Conservation (phyloP, 2,113 vertebrate species). For the Symphodus melops region DNA sequence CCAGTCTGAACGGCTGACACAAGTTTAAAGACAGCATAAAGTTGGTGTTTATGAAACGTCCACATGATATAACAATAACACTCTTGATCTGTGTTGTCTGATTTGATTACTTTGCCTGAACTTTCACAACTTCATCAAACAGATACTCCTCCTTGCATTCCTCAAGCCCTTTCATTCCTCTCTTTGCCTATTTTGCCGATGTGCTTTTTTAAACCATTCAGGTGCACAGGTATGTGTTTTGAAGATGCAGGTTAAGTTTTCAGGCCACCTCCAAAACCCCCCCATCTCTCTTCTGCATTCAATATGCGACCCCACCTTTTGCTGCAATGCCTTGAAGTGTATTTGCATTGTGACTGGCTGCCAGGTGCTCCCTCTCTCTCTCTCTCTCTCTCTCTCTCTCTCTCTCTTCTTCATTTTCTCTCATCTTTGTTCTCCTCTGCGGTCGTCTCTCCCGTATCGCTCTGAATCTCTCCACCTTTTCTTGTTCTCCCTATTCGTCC, state of each 20-base stretch:
- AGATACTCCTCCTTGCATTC: background rate
- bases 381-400: slow-evolving; percentile 10
- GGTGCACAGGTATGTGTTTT: slow-evolving; percentile 9
- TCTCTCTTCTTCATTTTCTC: slow-evolving; percentile 15
- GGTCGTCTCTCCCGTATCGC: slow-evolving; percentile 33
- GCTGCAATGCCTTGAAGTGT: slow-evolving; percentile 64
- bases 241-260: slow-evolving; percentile 56
- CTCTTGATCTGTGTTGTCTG: slow-evolving; percentile 36
- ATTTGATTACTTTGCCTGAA: slow-evolving; percentile 42
- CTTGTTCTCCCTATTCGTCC: slow-evolving; percentile 48
- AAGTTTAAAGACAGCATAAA: slow-evolving; percentile 57
- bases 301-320: slow-evolving; percentile 55
- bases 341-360: slow-evolving; percentile 68
- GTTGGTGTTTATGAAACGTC: slow-evolving; percentile 49
- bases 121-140: slow-evolving; percentile 6
- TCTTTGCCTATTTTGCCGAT: background rate
- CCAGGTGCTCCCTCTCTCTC: slow-evolving; percentile 49
- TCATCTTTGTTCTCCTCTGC: slow-evolving; percentile 28
- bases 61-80: slow-evolving; percentile 51
- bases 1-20: slow-evolving; percentile 65
- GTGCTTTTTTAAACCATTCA: background rate
- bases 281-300: slow-evolving; percentile 26
- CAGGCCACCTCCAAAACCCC: slow-evolving; percentile 27
- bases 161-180: background rate
- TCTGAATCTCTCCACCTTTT: slow-evolving; percentile 42